Conservation (phyloP, 2,888 invertebrate genomes). For the Mactromeris polynyma region DNA sequence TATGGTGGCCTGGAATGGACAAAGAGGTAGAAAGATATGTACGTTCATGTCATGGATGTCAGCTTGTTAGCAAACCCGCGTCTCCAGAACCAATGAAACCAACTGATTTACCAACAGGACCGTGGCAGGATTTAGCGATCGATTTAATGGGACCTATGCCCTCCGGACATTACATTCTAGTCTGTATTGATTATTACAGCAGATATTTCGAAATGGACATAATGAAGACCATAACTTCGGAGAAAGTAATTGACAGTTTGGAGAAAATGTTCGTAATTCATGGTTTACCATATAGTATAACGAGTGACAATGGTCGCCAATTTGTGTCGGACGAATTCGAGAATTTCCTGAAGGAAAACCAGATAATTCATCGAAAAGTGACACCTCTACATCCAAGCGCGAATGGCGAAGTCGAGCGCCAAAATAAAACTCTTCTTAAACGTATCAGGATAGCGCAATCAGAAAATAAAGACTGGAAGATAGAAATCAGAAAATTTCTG, state of each 20-base stretch:
- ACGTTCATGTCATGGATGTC: no score
- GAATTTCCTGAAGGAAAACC: slow-evolving; percentile 27
- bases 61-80: no score
- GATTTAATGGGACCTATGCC: no score
- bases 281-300: slow-evolving; percentile 41
- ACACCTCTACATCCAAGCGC: no score
- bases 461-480: background rate
- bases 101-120: no score
- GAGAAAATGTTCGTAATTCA: slow-evolving; percentile 27
- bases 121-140: no score
- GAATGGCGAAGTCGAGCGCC: no score
- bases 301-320: background rate
- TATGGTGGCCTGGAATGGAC: slow-evolving; percentile 45
- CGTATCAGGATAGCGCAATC: background rate
- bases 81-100: no score
- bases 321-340: slow-evolving; percentile 26
- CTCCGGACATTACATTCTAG: no score
- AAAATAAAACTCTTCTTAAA: background rate
- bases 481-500: no score
- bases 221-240: slow-evolving; percentile 25
- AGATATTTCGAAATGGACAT: no score
- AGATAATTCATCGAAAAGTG: slow-evolving; percentile 40
- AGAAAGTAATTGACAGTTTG: background rate
- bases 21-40: slow-evolving; percentile 35
- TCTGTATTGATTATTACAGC: slow-evolving; percentile 44